Base-by-base conservation (phyloP, 2,797 vertebrate species). In the Urosaurus nigricauda region DNA sequence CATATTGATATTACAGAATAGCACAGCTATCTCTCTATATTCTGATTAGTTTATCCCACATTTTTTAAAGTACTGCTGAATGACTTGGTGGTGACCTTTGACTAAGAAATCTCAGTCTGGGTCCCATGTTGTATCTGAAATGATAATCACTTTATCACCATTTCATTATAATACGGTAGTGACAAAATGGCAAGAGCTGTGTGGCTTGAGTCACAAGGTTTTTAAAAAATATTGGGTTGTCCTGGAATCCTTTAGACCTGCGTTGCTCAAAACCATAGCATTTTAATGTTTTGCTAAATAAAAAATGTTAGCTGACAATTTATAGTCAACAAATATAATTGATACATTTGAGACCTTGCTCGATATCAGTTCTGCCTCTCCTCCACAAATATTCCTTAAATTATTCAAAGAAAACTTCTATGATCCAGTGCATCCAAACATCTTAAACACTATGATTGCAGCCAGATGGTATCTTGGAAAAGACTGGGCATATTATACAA, bases 401-500 rank as follows among this genome's bases (percentile, higher is more conserved):
- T 87, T 5, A 86, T 63, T 86, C 51, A 65, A 78, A 89, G 74
- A 47, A 90, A 56, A 70, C 14, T 85, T 29, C 71, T n/a, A 29
- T 92, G 5, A 40, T 83, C 17, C 2, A 87, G 58, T 17, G 84
- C 84, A 70, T 47, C 78, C 1, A 87, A 74, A 40, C 51, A 89
- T 87, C 35, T 24, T 88, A 47, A 87, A 92, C 65, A 21, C 74
- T 5, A 79, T 89, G 70, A 91, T 85, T 93, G 26, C 1, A 90
- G 60, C 4, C 85, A 95, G 32, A 79, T 93, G 78, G 40, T 58
- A 73, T 19, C 84, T 92, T 87, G 90, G 24, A 91, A 91, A 88
- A 43, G 81, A 51, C 89, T 24, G 11, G 12, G 0, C 4, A 92
- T 83, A 5, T 85, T 84, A 63, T 89, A 68, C 89, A 92, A 87